Evolutionary conservation across 2,888 invertebrate genomes (phyloP).

Genomic region (Pollenia amentaria): DNA sequence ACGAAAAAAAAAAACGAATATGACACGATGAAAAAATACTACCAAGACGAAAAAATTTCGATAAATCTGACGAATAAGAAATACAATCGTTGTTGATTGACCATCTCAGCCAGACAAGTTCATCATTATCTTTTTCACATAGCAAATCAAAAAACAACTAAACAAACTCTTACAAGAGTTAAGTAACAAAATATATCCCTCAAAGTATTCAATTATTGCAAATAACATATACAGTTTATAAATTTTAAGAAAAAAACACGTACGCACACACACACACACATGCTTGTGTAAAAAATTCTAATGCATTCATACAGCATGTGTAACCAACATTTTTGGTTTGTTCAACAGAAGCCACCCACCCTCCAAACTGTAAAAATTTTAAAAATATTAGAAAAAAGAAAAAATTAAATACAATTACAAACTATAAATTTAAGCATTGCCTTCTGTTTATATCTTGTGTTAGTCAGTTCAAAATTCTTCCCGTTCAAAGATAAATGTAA

Average conservation of each 20-base stretch:
- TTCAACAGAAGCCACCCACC: neutral
- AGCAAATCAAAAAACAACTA: neutral
- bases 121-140: conserved; percentile 52
- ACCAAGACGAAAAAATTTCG: neutral
- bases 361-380: neutral
- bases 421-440: conserved; percentile 7
- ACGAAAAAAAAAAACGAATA: neutral
- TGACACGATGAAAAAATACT: neutral
- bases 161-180: neutral
- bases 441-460: neutral
- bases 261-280: neutral
- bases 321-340: neutral
- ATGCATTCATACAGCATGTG: neutral
- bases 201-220: conserved; percentile 36
- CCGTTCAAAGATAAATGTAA: neutral
- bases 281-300: conserved; percentile 11
- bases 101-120: conserved; percentile 76
- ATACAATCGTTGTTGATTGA: conserved; percentile 78
- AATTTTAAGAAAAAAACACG: neutral
- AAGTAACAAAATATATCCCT: conserved; percentile 16
- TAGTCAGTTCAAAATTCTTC: conserved; percentile 4
- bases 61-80: conserved; percentile 26
- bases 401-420: conserved; percentile 13
- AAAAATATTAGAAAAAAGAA: neutral
- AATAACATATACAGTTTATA: neutral